Evolutionary conservation across 2,888 invertebrate genomes (phyloP).

Genomic region (Mycogona germanica): DNA sequence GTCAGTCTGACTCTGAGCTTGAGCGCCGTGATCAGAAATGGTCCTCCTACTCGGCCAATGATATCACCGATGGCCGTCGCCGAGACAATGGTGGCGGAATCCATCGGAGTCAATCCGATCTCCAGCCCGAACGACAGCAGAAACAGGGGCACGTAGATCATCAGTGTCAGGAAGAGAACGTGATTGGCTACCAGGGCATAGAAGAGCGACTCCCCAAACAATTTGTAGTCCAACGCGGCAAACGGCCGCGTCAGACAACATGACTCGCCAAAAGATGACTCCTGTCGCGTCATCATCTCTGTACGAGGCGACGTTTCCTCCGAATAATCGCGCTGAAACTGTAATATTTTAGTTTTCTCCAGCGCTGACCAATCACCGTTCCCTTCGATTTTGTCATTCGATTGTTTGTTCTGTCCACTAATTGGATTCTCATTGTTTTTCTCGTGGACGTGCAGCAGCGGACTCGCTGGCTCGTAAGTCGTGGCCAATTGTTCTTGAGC

Average conservation of each 20-base stretch:
- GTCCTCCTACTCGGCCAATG: slow-evolving; percentile 8
- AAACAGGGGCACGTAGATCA: slow-evolving; percentile 8
- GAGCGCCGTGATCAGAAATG: slow-evolving; percentile 5
- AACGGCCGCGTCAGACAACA: not conserved
- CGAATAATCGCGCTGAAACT: not conserved
- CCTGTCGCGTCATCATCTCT: not conserved
- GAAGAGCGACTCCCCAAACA: slow-evolving; percentile 7
- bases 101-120: slow-evolving; percentile 13
- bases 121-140: slow-evolving; percentile 14
- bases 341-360: no score
- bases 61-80: slow-evolving; percentile 10
- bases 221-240: not conserved
- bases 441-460: not conserved
- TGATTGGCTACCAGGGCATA: not conserved
- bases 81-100: slow-evolving; percentile 10
- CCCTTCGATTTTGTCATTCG: not conserved
- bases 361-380: no score
- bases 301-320: not conserved
- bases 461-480: not conserved
- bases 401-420: no score
- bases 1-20: not conserved
- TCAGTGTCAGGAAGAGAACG: not conserved
- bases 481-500: not conserved
- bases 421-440: no score
- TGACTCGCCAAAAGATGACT: not conserved